Percentiles rank a stretch among this genome's conserved stretches.
These are phyloP conservation scores for Morone chrysops DNA, from an alignment of 2,113 vertebrate species.

Conservation along the genomic window DNA sequence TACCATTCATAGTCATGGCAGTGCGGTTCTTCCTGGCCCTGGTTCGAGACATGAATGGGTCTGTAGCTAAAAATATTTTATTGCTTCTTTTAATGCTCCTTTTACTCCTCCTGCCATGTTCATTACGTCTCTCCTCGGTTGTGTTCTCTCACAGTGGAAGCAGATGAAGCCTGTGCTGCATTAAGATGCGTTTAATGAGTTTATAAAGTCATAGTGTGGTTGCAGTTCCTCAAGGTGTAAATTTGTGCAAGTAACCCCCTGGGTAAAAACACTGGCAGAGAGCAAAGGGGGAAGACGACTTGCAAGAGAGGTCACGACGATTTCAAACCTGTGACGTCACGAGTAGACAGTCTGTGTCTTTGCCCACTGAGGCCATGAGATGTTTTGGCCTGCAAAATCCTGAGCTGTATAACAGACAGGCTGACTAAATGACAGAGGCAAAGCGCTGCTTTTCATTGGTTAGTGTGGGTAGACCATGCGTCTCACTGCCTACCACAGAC, in stretches of 20 bases:
- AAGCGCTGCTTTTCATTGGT: constrained; percentile 64
- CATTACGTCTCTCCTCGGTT: constrained; percentile 48
- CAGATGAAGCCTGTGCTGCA: constrained; percentile 38
- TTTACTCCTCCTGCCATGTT: constrained; percentile 56
- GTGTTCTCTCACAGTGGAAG: constrained; percentile 24
- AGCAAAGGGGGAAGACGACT: constrained; percentile 1
- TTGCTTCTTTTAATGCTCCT: constrained; percentile 60
- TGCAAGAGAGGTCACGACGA: constrained; percentile 25
- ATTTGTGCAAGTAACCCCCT: constrained; percentile 23
- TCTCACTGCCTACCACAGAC: constrained; percentile 71
- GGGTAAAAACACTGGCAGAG: neutral
- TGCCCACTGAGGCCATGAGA: constrained; percentile 9
- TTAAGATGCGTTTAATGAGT: constrained; percentile 44
- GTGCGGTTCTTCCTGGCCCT: constrained; percentile 60
- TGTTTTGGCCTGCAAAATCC: constrained; percentile 24
- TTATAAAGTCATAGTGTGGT: constrained; percentile 39
- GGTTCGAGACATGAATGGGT: constrained; percentile 67
- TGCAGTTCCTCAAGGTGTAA: constrained; percentile 47
- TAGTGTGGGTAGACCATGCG: constrained; percentile 73
- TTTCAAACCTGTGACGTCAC: constrained; percentile 24
- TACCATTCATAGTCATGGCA: constrained; percentile 73
- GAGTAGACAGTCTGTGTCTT: neutral
- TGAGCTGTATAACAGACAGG: constrained; percentile 66
- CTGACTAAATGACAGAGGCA: constrained; percentile 57
- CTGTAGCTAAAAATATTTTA: constrained; percentile 80